Evolutionary conservation across 2,888 invertebrate species (phyloP), one percentile per base, ranked within the genome.

Genomic region (Caenorhabditis sp.): DNA sequence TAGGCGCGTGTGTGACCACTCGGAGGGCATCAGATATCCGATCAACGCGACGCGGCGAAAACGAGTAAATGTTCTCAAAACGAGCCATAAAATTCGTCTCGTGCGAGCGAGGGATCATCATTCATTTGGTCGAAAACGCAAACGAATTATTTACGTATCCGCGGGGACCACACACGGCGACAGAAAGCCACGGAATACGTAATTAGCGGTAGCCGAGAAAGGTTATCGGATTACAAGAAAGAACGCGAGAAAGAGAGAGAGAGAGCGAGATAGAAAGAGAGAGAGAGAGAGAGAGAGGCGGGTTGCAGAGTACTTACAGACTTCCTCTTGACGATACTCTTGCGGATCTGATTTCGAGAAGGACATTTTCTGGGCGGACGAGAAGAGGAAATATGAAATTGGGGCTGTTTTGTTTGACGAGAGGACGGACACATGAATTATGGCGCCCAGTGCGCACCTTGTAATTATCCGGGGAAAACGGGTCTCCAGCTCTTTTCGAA

Each of bases 181-280:
- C 43, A 27, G 13, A 32, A 24, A 48, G 30, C 35, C 35, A 48
- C 50, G 58, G 68, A 68, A 68, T 68, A 68, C 50, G 68, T 68
- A 68, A 68, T 68, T 68, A 68, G 59, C 58, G 59, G 58, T 59
- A 59, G 50, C 24, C 27, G 43, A 58, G 45, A 52, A 58, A 50
- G 59, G 68, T 68, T 68, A 56, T 66, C 68, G 58, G 58, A 68
- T 68, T 68, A 68, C 68, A 58, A 39, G 41, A 48, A 17, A 22
- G 9, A 46, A 22, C 3, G 26, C 13, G 45, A 17, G 24, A 15
- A 30, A 48, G 30, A 39, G 26, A 13, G 37, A 55, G 35, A 43
- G 46, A 35, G 62, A 24, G 35, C 41, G 43, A 56, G 62, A 65
- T 7, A n/a, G 37, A 24, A 35, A 9, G 30, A 35, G 48, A 22